These are phyloP conservation scores for Drosophila pallidifrons DNA, from an alignment of 1,140 invertebrate species.

Conservation along the genomic window DNA sequence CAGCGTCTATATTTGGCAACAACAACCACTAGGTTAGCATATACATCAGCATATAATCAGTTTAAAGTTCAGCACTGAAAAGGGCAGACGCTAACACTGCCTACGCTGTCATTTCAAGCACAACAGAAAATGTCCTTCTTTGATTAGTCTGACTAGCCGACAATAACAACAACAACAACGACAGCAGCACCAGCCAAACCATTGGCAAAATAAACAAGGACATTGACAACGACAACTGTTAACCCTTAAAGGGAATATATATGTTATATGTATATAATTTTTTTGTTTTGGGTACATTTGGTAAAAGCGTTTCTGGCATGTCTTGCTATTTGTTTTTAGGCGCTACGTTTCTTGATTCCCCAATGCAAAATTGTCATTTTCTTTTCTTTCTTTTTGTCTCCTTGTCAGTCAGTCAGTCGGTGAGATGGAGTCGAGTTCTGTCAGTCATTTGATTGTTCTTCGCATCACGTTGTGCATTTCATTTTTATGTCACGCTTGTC, in stretches of 20 bases:
- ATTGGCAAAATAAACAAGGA: background rate
- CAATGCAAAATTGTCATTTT: conserved; percentile 31
- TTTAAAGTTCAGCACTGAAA: conserved; percentile 24
- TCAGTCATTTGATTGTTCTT: conserved; percentile 50
- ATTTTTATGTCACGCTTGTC: conserved; percentile 76
- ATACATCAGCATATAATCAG: conserved; percentile 25
- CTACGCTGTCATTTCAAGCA: conserved; percentile 5
- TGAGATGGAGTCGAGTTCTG: conserved; percentile 8
- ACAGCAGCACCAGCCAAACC: background rate
- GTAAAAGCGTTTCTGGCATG: conserved; percentile 6
- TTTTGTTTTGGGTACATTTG: background rate
- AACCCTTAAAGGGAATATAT: conserved; percentile 20
- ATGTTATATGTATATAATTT: no score
- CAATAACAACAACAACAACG: conserved; percentile 30
- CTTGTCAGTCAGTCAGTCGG: conserved; percentile 5
- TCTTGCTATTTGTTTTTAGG: conserved; percentile 5
- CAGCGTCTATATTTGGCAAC: conserved; percentile 59
- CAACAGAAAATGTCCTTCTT: conserved; percentile 52
- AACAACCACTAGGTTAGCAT: conserved; percentile 29
- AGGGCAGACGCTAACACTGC: conserved; percentile 1
- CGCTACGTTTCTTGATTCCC: conserved; percentile 27
- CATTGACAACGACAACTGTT: conserved; percentile 10
- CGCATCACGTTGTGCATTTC: conserved; percentile 78
- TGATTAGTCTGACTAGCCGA: conserved; percentile 60
- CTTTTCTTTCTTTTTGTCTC: background rate